Percentiles rank a stretch among this genome's conserved stretches.
These are phyloP conservation scores for Sinosuthora webbiana DNA, from an alignment of 2,113 vertebrate species.

Conservation along the genomic window DNA sequence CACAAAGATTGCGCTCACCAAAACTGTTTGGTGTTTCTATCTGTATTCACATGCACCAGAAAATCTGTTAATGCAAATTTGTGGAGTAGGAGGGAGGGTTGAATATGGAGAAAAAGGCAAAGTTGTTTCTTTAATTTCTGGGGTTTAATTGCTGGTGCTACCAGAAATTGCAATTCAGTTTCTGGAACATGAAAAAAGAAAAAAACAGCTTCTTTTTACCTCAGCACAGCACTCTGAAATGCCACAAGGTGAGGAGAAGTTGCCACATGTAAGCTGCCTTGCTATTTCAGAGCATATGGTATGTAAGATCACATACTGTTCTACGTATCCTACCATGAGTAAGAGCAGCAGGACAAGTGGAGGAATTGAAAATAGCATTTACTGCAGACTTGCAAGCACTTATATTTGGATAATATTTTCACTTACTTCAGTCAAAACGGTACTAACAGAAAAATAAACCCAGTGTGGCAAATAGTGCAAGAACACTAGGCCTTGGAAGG, in stretches of 20 bases:
- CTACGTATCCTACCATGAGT: background rate
- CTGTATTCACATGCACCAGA: background rate
- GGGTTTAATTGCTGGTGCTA: background rate
- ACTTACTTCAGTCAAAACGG: background rate
- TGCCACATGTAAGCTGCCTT: background rate
- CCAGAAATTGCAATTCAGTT: background rate
- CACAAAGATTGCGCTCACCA: background rate
- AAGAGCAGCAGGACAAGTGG: background rate
- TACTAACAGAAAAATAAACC: background rate
- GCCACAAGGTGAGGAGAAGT: background rate
- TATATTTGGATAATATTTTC: background rate
- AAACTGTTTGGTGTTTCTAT: background rate
- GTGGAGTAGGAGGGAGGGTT: background rate
- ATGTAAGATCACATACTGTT: background rate
- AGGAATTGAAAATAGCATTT: background rate
- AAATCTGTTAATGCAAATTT: background rate
- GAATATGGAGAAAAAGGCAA: background rate
- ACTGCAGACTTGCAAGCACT: background rate
- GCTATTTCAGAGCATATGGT: background rate
- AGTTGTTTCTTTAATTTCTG: background rate
- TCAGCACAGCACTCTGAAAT: background rate
- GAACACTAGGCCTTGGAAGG: background rate
- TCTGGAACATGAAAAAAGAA: background rate
- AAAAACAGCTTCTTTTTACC: background rate
- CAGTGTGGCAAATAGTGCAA: background rate